Evolutionary conservation across 2,113 vertebrate species (phyloP).

Genomic region (Pedionomus torquatus): DNA sequence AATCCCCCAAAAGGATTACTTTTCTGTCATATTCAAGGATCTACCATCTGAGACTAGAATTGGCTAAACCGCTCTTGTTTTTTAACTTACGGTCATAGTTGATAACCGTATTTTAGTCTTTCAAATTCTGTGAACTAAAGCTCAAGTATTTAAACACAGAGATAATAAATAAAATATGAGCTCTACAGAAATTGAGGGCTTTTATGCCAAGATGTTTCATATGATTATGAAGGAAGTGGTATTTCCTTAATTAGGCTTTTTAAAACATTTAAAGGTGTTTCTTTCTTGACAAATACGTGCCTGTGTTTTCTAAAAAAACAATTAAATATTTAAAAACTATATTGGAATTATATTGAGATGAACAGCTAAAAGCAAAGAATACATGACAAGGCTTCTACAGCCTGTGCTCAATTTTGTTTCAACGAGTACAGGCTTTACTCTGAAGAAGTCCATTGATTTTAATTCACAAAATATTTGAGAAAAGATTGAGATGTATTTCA

Average conservation of each 20-base stretch:
- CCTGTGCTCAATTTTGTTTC: not conserved
- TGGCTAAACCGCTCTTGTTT: not conserved
- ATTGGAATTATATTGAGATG: not conserved
- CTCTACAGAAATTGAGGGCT: not conserved
- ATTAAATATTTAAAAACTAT: not conserved
- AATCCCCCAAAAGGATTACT: not conserved
- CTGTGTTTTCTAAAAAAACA: not conserved
- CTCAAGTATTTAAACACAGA: not conserved
- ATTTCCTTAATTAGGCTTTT: slow-evolving; percentile 1
- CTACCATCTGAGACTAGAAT: not conserved
- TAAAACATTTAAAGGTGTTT: not conserved
- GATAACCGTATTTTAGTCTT: not conserved
- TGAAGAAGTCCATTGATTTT: not conserved
- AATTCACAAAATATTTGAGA: not conserved
- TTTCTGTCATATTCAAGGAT: not conserved
- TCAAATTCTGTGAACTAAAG: not conserved
- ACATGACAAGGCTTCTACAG: not conserved
- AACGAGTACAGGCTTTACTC: not conserved
- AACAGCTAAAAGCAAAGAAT: not conserved
- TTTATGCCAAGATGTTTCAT: not conserved
- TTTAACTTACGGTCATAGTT: not conserved
- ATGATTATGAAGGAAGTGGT: not conserved
- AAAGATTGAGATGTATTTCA: not conserved
- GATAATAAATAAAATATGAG: not conserved
- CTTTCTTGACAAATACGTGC: not conserved